Evolutionary conservation across 1,140 invertebrate species (phyloP), one percentile per base, ranked within the genome.

Genomic region (Drosophila lacertosa): DNA sequence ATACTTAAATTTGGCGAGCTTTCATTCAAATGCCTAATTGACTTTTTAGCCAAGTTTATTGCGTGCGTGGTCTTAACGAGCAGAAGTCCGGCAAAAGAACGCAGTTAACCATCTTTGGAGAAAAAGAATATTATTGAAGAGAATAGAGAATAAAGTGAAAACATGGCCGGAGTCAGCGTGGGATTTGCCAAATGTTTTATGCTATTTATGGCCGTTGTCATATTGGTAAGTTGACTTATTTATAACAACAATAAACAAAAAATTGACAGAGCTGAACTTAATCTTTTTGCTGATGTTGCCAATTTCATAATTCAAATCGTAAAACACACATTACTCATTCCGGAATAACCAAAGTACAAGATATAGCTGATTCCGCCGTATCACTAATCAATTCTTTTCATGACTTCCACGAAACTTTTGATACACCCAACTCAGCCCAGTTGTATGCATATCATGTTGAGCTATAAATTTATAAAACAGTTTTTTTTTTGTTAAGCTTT

Each of bases 141-240:
- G 7, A 48, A 32, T 11, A 40, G 2, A 16, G 22, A 3, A 48
- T 16, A 9, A 9, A 15, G 13, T 3, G 16, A 9, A 9, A 16
- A 67, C 13, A 84, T 86, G 81, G 82, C 77, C 6, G 42, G 70
- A 4, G 60, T 83, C 51, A 84, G 84, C 64, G 78, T 77, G 40
- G 89, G 80, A n/a, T 90, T 90, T 45, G 81, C 89, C 13, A 90
- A 90, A 48, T 90, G 89, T 47, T 90, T 90, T 48, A 90, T 90
- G 37, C 67, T 90, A 26, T 90, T 90, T 47, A 90, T 90, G 89
- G 84, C 89, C 3, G 47, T 90, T 58, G 79, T 90, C 42, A 84
- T 90, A 74, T 42, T 90, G 68, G 89, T 90, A 66, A 90, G 84
- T 88, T 11, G 3, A 15, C 9, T 35, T 40, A 35, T 29, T 37